Percentiles rank a stretch among this genome's conserved stretches.
These are phyloP conservation scores for Aplochiton taeniatus DNA, from an alignment of 2,797 vertebrate species.

Conservation along the genomic window DNA sequence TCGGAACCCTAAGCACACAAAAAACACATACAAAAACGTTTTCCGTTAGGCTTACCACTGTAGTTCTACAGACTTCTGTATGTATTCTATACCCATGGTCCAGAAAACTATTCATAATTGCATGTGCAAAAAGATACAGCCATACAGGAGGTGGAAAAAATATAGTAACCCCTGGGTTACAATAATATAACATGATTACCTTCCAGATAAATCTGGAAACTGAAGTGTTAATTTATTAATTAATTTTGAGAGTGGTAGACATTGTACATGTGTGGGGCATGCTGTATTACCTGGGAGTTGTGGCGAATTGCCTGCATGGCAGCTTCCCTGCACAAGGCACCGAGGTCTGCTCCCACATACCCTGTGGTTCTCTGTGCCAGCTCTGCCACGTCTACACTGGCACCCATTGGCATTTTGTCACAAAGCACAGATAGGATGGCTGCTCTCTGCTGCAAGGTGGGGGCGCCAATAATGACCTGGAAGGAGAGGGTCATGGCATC, in stretches of 20 bases:
- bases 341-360: slow-evolving; percentile 93
- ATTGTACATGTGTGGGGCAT: neutral
- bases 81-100: no score
- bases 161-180: no score
- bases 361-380: slow-evolving; percentile 87
- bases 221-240: no score
- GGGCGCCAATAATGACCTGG: slow-evolving; percentile 88
- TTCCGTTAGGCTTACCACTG: no score
- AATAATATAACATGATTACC: no score
- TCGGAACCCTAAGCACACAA: slow-evolving; percentile 63
- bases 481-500: neutral
- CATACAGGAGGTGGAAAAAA: no score
- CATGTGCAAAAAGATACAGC: no score
- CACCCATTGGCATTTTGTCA: slow-evolving; percentile 78
- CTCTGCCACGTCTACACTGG: slow-evolving; percentile 68
- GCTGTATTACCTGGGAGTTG: slow-evolving; percentile 71
- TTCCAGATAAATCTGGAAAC: no score
- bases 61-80: no score
- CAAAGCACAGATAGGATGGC: slow-evolving; percentile 84
- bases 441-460: slow-evolving; percentile 83
- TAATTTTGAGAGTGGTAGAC: no score
- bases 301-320: slow-evolving; percentile 82
- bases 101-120: no score
- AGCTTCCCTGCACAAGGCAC: slow-evolving; percentile 90
- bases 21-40: no score